Evolutionary conservation across 1,140 invertebrate species (phyloP).

Genomic region (Ceratina australensis): DNA sequence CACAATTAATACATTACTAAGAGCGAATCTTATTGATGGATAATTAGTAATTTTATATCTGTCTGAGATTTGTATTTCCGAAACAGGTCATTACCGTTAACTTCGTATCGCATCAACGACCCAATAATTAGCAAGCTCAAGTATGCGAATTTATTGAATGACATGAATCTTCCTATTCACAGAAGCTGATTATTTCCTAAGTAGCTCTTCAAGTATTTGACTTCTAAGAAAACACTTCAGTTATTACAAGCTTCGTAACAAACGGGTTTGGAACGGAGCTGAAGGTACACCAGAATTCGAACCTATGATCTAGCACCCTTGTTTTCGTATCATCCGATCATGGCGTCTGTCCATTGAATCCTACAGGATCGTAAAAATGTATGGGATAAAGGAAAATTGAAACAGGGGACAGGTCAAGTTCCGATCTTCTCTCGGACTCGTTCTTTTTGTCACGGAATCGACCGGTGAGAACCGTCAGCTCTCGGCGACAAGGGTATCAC

Average conservation of each 20-base stretch:
- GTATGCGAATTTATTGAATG: no score
- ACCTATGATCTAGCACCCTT: constrained; percentile 8
- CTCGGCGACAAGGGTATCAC: constrained; percentile 2
- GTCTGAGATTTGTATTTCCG: neutral
- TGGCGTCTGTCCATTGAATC: constrained; percentile 17
- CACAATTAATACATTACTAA: constrained; percentile 14
- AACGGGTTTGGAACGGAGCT: no score
- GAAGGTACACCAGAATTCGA: no score
- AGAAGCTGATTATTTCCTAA: no score
- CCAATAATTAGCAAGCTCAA: no score
- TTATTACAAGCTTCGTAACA: no score
- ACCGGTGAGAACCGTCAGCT: constrained; percentile 41
- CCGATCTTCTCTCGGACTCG: no score
- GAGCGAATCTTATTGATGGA: neutral
- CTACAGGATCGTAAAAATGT: constrained; percentile 46
- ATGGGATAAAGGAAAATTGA: constrained; percentile 29
- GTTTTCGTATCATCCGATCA: constrained; percentile 20
- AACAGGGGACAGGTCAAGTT: neutral
- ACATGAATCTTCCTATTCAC: neutral
- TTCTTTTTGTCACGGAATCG: constrained; percentile 2
- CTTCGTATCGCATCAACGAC: no score
- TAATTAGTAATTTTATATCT: neutral
- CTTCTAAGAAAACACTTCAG: neutral
- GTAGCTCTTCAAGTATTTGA: neutral
- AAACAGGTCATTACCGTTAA: neutral